These are phyloP conservation scores for Hoplias malabaricus DNA, from an alignment of 2,113 vertebrate genomes.

Conservation along the genomic window DNA sequence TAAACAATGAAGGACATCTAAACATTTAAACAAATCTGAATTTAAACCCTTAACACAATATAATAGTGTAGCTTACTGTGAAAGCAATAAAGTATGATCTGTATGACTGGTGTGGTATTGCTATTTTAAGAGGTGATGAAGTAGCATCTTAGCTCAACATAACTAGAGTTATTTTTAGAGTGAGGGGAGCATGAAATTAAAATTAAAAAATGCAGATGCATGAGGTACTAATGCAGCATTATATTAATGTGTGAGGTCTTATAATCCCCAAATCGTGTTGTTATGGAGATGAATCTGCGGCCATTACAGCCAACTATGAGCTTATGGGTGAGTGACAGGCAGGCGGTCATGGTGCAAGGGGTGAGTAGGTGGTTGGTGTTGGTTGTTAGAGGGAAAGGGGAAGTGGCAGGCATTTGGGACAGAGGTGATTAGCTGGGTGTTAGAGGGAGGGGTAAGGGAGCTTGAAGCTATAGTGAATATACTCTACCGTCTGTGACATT, in stretches of 20 bases:
- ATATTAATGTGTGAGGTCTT: constrained; percentile 8
- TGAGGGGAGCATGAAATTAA: constrained; percentile 21
- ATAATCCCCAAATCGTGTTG: constrained; percentile 29
- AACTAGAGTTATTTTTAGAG: neutral
- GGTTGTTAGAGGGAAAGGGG: constrained; percentile 1
- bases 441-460: constrained; percentile 24
- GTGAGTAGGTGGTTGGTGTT: constrained; percentile 29
- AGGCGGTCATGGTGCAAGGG: constrained; percentile 42
- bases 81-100: neutral
- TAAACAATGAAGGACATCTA: constrained; percentile 15
- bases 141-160: neutral
- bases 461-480: constrained; percentile 57
- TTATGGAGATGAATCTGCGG: constrained; percentile 49
- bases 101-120: neutral
- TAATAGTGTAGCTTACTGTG: neutral
- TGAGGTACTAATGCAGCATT: constrained; percentile 1
- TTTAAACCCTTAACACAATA: neutral
- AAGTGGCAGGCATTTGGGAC: constrained; percentile 7
- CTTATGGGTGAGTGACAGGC: constrained; percentile 46
- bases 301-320: constrained; percentile 56
- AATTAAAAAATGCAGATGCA: constrained; percentile 17
- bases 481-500: constrained; percentile 73
- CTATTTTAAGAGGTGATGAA: neutral
- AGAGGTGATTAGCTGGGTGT: constrained; percentile 12
- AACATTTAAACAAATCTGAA: neutral